These are phyloP conservation scores for Drosophila buzzatii DNA, from an alignment of 2,888 invertebrate species.

Conservation along the genomic window DNA sequence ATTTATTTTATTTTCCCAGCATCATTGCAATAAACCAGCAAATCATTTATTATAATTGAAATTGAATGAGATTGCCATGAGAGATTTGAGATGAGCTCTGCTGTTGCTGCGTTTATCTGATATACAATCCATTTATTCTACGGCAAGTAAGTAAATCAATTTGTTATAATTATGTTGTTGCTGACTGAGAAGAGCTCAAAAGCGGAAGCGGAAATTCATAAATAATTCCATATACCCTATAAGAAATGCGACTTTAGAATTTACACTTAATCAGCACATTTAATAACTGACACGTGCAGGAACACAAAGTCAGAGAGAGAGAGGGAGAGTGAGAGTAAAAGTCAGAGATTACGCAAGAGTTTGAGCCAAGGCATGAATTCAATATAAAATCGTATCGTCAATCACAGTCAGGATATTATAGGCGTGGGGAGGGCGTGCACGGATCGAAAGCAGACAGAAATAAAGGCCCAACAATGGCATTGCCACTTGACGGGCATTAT, in stretches of 20 bases:
- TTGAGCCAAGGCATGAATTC: slow-evolving; percentile 32
- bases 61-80: slow-evolving; percentile 23
- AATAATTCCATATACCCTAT: slow-evolving; percentile 47
- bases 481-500: slow-evolving; percentile 76
- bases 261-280: slow-evolving; percentile 77
- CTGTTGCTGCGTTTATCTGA: slow-evolving; percentile 8
- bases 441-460: slow-evolving; percentile 49
- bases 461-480: slow-evolving; percentile 59
- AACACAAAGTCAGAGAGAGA: slow-evolving; percentile 6
- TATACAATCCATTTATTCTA: slow-evolving; percentile 4
- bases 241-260: slow-evolving; percentile 48
- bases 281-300: slow-evolving; percentile 76
- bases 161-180: slow-evolving; percentile 64
- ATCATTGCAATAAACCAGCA: background rate
- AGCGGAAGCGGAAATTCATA: slow-evolving; percentile 46
- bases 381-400: slow-evolving; percentile 73
- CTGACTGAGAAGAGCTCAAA: slow-evolving; percentile 12
- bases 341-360: slow-evolving; percentile 7
- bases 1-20: background rate
- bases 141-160: slow-evolving; percentile 37
- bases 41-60: slow-evolving; percentile 18
- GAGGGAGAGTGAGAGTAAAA: background rate
- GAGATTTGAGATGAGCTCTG: slow-evolving; percentile 1
- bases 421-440: background rate
- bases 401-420: slow-evolving; percentile 52